These are phyloP conservation scores for Barnardius zonarius DNA, from an alignment of 2,113 vertebrate species.

Conservation along the genomic window DNA sequence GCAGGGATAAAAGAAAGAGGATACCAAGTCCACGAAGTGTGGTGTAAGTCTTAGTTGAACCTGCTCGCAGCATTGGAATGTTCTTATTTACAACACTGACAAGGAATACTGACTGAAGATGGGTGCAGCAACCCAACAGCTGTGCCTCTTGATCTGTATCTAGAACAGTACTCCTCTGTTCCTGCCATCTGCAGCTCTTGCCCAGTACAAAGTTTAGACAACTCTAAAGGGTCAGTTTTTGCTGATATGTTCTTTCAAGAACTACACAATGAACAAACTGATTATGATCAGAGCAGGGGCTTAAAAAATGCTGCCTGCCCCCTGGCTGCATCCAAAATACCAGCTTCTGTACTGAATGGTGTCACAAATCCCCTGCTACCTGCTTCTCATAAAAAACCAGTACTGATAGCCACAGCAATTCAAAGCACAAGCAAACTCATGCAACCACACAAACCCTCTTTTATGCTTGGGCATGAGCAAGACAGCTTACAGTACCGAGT, in stretches of 20 bases:
- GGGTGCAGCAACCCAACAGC: not conserved
- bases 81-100: not conserved
- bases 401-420: not conserved
- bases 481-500: not conserved
- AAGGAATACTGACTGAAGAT: not conserved
- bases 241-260: not conserved
- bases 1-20: constrained; percentile 15
- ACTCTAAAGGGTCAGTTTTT: not conserved
- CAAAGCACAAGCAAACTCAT: not conserved
- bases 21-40: not conserved
- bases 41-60: not conserved
- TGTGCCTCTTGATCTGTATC: not conserved
- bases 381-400: not conserved
- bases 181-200: not conserved
- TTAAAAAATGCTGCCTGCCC: not conserved
- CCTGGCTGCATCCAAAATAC: not conserved
- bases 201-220: not conserved
- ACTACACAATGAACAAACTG: not conserved
- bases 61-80: not conserved
- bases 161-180: not conserved
- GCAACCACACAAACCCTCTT: not conserved
- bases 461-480: not conserved
- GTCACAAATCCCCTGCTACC: not conserved
- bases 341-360: not conserved
- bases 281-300: not conserved